Percentiles rank a stretch among this genome's conserved stretches.
Conservation (phyloP, 2,113 vertebrate genomes). For the Pteronura brasiliensis region DNA sequence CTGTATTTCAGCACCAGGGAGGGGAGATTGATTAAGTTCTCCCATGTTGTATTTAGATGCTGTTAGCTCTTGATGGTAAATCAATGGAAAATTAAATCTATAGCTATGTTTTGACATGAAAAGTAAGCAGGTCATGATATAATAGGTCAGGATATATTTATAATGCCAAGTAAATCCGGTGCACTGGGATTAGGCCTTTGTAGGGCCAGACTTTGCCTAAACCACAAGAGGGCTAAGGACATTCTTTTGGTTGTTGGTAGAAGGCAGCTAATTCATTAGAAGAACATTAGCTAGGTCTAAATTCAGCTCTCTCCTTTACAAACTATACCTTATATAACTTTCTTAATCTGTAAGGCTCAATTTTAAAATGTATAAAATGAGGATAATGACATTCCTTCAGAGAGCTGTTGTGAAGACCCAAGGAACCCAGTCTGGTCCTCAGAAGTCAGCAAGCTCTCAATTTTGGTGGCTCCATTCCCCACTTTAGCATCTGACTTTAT, state of each 20-base stretch:
- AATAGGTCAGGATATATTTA: background rate
- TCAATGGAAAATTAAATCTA: slow-evolving; percentile 47
- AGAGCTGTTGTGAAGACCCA: background rate
- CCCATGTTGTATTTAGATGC: background rate
- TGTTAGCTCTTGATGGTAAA: slow-evolving; percentile 20
- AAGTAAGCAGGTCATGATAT: background rate
- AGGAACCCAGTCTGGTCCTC: background rate
- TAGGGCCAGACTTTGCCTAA: background rate
- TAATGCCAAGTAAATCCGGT: background rate
- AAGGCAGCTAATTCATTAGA: background rate
- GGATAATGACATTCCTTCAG: background rate
- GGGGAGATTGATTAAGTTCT: background rate
- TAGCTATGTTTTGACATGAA: background rate
- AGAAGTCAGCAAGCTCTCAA: background rate
- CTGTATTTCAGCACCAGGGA: background rate
- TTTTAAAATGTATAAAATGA: background rate
- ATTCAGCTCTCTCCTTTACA: background rate
- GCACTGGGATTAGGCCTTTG: background rate
- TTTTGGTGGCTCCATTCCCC: background rate
- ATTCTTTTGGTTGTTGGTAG: background rate
- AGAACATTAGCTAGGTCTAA: background rate
- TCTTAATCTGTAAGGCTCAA: background rate
- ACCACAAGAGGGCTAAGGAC: background rate
- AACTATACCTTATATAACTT: background rate
- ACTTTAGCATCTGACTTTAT: background rate